Conservation (phyloP, 2,888 invertebrate species). For the Drepana falcataria region DNA sequence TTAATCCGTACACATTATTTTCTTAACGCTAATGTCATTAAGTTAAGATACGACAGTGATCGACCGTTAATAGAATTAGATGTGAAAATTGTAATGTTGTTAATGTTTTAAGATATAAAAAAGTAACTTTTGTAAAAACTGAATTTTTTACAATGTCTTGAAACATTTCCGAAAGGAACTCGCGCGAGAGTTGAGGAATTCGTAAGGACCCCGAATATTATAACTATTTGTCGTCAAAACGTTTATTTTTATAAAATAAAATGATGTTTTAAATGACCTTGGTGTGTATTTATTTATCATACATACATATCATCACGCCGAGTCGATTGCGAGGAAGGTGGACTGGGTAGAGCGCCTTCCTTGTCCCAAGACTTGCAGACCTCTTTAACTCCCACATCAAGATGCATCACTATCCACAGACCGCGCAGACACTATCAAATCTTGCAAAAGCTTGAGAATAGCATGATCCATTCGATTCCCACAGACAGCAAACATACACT, state of each 20-base stretch:
- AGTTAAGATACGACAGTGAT: slow-evolving; percentile 62
- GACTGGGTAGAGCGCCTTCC: too few species aligned
- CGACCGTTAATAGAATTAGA: slow-evolving; percentile 77
- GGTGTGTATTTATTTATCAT: slow-evolving; percentile 15
- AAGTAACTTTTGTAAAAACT: slow-evolving; percentile 85
- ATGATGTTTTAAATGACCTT: slow-evolving; percentile 65
- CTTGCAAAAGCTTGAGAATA: too few species aligned
- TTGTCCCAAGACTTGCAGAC: too few species aligned
- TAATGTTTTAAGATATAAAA: slow-evolving; percentile 80
- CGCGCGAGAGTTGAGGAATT: slow-evolving; percentile 61
- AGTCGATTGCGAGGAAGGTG: too few species aligned
- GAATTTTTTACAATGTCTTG: slow-evolving; percentile 84
- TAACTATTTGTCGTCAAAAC: slow-evolving; percentile 80
- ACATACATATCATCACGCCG: not conserved
- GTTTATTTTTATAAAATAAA: slow-evolving; percentile 80
- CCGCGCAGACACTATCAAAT: too few species aligned
- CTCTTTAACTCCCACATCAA: too few species aligned
- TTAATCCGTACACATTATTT: slow-evolving; percentile 38
- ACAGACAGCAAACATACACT: too few species aligned
- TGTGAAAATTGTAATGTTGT: slow-evolving; percentile 78
- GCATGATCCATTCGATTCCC: too few species aligned
- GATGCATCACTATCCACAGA: too few species aligned
- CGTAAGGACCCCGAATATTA: slow-evolving; percentile 77
- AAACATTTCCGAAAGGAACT: slow-evolving; percentile 79
- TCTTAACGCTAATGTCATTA: slow-evolving; percentile 61